Percentiles rank a stretch among this genome's conserved stretches.
Conservation (phyloP, 2,888 invertebrate genomes). For the Acronicta aceris region DNA sequence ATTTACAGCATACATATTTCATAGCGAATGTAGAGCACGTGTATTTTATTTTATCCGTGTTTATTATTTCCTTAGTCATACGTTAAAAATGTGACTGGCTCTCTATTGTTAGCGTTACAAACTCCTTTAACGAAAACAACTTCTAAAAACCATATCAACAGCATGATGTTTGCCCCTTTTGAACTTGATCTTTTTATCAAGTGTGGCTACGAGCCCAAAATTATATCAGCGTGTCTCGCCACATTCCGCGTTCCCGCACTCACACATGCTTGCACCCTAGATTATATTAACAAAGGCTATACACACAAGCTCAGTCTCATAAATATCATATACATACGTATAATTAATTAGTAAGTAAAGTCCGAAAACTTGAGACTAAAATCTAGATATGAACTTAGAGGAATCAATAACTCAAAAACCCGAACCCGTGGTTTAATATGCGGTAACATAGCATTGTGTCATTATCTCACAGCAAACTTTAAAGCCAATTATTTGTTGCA, state of each 20-base stretch:
- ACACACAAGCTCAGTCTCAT: constrained; percentile 38
- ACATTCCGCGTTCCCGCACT: constrained; percentile 78
- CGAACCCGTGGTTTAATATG: no score
- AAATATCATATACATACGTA: constrained; percentile 17
- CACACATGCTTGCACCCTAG: constrained; percentile 57
- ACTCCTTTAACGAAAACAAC: constrained; percentile 48
- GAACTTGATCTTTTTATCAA: constrained; percentile 88
- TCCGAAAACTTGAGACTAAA: no score
- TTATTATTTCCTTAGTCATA: no score
- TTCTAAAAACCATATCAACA: constrained; percentile 65
- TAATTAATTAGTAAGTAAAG: constrained; percentile 6
- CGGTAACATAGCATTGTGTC: no score
- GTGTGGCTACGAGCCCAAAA: constrained; percentile 75
- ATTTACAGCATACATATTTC: no score
- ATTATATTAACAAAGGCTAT: constrained; percentile 22
- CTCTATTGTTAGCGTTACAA: constrained; percentile 11
- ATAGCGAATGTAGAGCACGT: no score
- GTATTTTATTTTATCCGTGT: no score
- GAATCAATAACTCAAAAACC: no score
- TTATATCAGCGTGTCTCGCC: constrained; percentile 77
- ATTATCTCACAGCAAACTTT: no score
- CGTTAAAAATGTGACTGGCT: neutral
- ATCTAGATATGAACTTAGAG: no score
- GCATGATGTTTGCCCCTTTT: constrained; percentile 76
- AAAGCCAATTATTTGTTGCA: constrained; percentile 3